Base-by-base conservation (phyloP, 2,888 invertebrate species). In the Spodoptera littoralis region DNA sequence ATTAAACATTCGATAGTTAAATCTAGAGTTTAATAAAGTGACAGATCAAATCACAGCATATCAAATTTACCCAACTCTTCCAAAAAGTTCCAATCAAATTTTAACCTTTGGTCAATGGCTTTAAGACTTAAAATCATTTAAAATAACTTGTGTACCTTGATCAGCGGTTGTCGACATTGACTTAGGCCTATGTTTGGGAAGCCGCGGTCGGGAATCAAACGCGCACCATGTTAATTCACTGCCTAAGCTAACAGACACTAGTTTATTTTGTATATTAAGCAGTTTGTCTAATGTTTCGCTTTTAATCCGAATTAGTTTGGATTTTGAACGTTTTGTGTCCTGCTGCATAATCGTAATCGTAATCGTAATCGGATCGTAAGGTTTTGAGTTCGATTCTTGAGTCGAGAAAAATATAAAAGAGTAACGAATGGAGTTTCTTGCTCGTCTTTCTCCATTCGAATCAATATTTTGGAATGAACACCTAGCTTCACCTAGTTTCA, bases 261-360 rank as follows among this genome's bases (percentile, higher is more conserved):
- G 70, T 70, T 55, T 70, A 70, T 74, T 69, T 62, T 46, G 75
- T 50, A 74, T 69, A 62, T 62, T 70, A 62, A 70, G 42, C 57
- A 48, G 74, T 57, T 61, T 24, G 42, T 44, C 56, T 18, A 22
- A 45, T 54, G 50, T 30, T 73, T 57, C 42, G 53, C 50, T 51
- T 70, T 67, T 42, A 73, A 60, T 54, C 30, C 48, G n/a, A n/a
- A 61, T 73, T 57, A 54, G 50, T 68, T 68, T 56, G 52, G 12
- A 9, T 30, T 1, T 36, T 18, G 41, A 64, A 42, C 2, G 50
- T 55, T 64, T 50, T 41, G 36, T 27, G 27, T 46, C 11, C 18
- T 36, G 22, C 12, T 44, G 4, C 30, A 41, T 11, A 9, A n/a
- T n/a, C n/a, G n/a, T n/a, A n/a, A n/a, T n/a, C n/a, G n/a, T n/a